These are phyloP conservation scores for Dynastes maya DNA, from an alignment of 2,888 invertebrate species.

Conservation along the genomic window DNA sequence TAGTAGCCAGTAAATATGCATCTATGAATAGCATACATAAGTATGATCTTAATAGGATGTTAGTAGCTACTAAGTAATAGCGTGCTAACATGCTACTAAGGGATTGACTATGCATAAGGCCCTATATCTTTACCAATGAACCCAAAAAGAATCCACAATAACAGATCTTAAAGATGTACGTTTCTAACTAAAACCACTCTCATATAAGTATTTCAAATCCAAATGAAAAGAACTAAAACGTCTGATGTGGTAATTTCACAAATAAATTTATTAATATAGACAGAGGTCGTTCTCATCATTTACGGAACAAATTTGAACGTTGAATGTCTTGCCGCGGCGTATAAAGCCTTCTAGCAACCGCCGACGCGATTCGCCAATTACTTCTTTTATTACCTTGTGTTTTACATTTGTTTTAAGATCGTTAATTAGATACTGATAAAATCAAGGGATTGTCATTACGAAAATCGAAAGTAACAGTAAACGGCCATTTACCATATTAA, in stretches of 20 bases:
- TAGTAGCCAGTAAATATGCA: too few species aligned
- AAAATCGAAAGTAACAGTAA: constrained; percentile 50
- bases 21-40: too few species aligned
- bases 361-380: constrained; percentile 28
- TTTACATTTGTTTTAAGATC: constrained; percentile 42
- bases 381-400: constrained; percentile 36
- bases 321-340: neutral
- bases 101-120: too few species aligned
- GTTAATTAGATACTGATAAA: constrained; percentile 44
- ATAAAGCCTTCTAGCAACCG: neutral
- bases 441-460: constrained; percentile 46
- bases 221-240: too few species aligned
- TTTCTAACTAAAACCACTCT: too few species aligned
- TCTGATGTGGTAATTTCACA: neutral
- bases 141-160: too few species aligned
- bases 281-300: constrained; percentile 18
- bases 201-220: too few species aligned
- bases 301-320: constrained; percentile 7
- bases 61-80: too few species aligned
- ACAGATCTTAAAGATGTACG: neutral
- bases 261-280: neutral
- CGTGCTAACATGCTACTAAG: too few species aligned
- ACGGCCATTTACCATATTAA: constrained; percentile 42
- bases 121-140: too few species aligned
- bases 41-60: too few species aligned